These are phyloP conservation scores for Cartodere bifasciata DNA, from an alignment of 2,888 invertebrate genomes.

Conservation along the genomic window DNA sequence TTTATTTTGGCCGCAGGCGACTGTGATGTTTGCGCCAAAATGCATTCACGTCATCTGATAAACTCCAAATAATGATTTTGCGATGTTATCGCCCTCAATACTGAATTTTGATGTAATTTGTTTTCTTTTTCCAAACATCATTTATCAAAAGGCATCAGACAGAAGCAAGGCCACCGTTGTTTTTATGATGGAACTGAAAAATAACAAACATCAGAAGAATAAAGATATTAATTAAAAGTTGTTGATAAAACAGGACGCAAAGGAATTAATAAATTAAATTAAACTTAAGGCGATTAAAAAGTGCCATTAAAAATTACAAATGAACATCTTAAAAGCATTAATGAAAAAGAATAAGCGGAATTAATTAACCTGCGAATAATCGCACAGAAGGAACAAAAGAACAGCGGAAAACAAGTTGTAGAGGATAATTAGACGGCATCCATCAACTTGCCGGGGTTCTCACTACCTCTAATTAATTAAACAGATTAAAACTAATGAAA, in stretches of 20 bases:
- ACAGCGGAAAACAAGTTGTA: conserved; percentile 16
- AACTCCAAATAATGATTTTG: conserved; percentile 21
- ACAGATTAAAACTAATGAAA: no score
- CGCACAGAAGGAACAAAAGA: conserved; percentile 18
- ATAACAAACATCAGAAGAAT: no score
- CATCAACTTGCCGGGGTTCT: no score
- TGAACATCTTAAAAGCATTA: conserved; percentile 17
- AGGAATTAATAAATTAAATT: no score
- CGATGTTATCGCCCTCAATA: conserved; percentile 23
- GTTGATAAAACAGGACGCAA: no score
- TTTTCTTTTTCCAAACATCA: conserved; percentile 16
- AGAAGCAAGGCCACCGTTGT: no score
- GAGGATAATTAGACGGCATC: conserved; percentile 26
- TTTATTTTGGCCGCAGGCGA: conserved; percentile 23
- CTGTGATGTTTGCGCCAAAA: conserved; percentile 19
- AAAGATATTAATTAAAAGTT: no score
- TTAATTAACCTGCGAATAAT: conserved; percentile 22
- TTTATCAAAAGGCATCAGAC: not conserved
- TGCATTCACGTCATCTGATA: conserved; percentile 22
- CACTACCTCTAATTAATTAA: no score
- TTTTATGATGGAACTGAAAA: no score
- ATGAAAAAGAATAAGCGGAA: conserved; percentile 20
- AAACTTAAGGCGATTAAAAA: no score
- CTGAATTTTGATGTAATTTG: conserved; percentile 25
- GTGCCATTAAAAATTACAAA: conserved; percentile 16